Conservation (phyloP, 2,888 invertebrate species). For the Spialia ferax region DNA sequence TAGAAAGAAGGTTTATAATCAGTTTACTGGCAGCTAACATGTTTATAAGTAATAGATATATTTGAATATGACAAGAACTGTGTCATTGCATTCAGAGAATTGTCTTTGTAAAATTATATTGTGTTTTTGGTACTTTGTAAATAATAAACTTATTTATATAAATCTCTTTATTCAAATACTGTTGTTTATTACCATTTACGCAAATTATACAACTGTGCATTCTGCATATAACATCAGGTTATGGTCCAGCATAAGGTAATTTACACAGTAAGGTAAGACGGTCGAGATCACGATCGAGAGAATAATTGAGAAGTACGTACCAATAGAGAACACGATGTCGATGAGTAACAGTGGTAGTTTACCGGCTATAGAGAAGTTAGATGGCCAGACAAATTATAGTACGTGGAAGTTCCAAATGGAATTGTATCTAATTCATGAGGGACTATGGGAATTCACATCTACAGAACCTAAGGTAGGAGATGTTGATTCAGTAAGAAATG, state of each 20-base stretch:
- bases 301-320: neutral
- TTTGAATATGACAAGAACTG: too few relatives aligned
- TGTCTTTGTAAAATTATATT: too few relatives aligned
- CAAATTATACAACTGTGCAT: neutral
- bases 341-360: constrained; percentile 4
- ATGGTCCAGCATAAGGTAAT: neutral
- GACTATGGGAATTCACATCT: constrained; percentile 1
- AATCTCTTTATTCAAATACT: neutral
- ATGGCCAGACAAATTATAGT: constrained; percentile 5
- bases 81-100: too few relatives aligned
- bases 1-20: too few relatives aligned
- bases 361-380: constrained; percentile 41
- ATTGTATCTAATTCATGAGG: neutral
- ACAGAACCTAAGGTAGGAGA: neutral
- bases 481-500: neutral
- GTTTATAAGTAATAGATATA: too few relatives aligned
- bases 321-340: neutral
- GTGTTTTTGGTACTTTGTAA: too few relatives aligned
- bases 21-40: too few relatives aligned
- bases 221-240: neutral
- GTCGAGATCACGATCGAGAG: neutral
- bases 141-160: neutral
- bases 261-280: neutral
- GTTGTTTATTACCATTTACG: too few relatives aligned
- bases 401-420: constrained; percentile 2